Conservation (phyloP, 2,888 invertebrate species). For the Phania funesta region DNA sequence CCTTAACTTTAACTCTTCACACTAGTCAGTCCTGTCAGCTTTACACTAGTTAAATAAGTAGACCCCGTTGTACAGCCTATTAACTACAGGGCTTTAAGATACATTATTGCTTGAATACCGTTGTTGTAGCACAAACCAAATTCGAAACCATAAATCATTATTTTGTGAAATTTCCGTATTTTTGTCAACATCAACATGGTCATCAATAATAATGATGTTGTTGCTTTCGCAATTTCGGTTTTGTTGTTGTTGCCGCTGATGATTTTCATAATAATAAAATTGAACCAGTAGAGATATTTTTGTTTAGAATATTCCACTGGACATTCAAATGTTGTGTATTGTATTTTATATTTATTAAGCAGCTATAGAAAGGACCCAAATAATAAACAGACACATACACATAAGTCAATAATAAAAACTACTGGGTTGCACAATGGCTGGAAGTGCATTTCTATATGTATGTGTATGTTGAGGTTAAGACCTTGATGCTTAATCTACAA, state of each 20-base stretch:
- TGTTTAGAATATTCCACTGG: constrained; percentile 18
- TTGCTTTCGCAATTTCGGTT: constrained; percentile 25
- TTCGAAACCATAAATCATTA: constrained; percentile 64
- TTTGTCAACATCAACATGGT: constrained; percentile 58
- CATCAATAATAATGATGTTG: constrained; percentile 64
- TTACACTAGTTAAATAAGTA: neutral
- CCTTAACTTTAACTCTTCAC: no score
- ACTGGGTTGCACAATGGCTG: neutral
- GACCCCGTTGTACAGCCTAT: neutral
- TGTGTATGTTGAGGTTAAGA: neutral
- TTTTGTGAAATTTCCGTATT: constrained; percentile 66
- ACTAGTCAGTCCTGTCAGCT: no score
- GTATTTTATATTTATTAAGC: constrained; percentile 20
- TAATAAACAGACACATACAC: neutral
- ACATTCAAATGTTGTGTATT: constrained; percentile 11
- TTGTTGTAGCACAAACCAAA: constrained; percentile 8
- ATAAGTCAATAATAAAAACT: constrained; percentile 1
- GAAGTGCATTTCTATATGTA: neutral
- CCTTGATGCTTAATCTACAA: no score
- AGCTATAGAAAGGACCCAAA: neutral
- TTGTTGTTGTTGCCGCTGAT: constrained; percentile 35
- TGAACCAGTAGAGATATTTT: constrained; percentile 26
- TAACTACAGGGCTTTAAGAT: constrained; percentile 6
- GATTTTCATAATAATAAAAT: constrained; percentile 45
- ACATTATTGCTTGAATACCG: neutral